Percentiles rank a stretch among this genome's conserved stretches.
phyloP scores from a whole-genome alignment of 2,113 vertebrate species.

The Pseudorectes ferrugineus region DNA sequence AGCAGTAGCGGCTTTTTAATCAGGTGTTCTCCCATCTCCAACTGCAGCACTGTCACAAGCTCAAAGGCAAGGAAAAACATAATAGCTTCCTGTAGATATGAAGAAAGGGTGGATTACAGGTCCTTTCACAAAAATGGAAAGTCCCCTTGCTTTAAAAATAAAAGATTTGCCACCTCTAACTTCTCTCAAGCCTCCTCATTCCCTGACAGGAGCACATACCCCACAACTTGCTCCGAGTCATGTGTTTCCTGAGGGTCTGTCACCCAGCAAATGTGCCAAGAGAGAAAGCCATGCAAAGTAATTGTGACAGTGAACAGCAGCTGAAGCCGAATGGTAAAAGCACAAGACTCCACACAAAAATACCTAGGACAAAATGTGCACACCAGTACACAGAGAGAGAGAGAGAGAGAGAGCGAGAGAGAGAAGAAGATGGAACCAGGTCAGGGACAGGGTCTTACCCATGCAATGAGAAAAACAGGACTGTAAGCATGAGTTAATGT shows the following conservation, averaged over 20 bases:
- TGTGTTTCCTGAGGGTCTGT: neutral
- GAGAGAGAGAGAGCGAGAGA: neutral
- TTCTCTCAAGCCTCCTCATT: neutral
- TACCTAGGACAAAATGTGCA: conserved; percentile 21
- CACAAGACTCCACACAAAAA: neutral
- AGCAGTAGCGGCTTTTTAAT: neutral
- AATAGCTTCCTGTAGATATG: neutral
- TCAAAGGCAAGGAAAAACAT: neutral
- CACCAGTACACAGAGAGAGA: neutral
- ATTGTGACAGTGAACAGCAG: neutral
- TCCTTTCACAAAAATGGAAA: neutral
- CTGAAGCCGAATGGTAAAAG: neutral
- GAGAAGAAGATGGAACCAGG: neutral
- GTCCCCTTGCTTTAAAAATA: conserved; percentile 1
- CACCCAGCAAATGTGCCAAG: neutral
- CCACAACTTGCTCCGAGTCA: neutral
- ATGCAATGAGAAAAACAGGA: neutral
- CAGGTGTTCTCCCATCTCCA: neutral
- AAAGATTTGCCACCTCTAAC: neutral
- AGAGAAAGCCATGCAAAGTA: neutral
- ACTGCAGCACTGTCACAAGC: neutral
- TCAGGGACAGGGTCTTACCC: neutral
- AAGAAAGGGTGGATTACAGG: neutral
- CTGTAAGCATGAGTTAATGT: neutral
- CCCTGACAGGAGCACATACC: neutral